Conservation (phyloP, 2,113 vertebrate genomes). For the Acanthochromis polyacanthus region DNA sequence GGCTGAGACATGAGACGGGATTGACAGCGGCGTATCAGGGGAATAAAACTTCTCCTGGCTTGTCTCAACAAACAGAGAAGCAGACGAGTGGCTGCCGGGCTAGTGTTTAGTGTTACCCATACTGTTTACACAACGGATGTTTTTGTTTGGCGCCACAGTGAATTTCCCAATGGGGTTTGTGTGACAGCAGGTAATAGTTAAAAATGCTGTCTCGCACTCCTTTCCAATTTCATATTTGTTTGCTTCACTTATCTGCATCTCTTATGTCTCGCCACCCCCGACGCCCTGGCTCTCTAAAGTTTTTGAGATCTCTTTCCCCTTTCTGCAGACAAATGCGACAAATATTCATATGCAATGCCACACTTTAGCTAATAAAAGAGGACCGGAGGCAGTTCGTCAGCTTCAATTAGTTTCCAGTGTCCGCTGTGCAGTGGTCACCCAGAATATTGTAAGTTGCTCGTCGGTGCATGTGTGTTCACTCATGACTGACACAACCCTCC, state of each 20-base stretch:
- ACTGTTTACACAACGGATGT: constrained; percentile 64
- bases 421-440: constrained; percentile 67
- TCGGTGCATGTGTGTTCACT: constrained; percentile 49
- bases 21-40: constrained; percentile 52
- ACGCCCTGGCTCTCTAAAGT: background rate
- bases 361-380: constrained; percentile 55
- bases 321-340: background rate
- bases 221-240: constrained; percentile 40
- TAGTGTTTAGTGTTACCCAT: constrained; percentile 56
- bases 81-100: constrained; percentile 58
- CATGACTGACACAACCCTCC: constrained; percentile 64
- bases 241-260: constrained; percentile 29
- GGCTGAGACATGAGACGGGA: constrained; percentile 47
- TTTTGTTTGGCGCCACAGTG: constrained; percentile 58
- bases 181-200: constrained; percentile 61
- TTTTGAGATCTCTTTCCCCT: constrained; percentile 15
- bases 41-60: constrained; percentile 71
- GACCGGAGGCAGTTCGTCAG: constrained; percentile 70
- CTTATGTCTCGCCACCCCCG: background rate
- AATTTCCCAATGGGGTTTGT: constrained; percentile 62
- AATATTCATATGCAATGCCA: constrained; percentile 34
- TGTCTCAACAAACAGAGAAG: constrained; percentile 57
- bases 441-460: constrained; percentile 55
- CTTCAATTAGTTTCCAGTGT: constrained; percentile 66
- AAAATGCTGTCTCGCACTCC: constrained; percentile 34